Base-by-base conservation (phyloP, 2,888 invertebrate genomes). In the Drosophila peninsularis region DNA sequence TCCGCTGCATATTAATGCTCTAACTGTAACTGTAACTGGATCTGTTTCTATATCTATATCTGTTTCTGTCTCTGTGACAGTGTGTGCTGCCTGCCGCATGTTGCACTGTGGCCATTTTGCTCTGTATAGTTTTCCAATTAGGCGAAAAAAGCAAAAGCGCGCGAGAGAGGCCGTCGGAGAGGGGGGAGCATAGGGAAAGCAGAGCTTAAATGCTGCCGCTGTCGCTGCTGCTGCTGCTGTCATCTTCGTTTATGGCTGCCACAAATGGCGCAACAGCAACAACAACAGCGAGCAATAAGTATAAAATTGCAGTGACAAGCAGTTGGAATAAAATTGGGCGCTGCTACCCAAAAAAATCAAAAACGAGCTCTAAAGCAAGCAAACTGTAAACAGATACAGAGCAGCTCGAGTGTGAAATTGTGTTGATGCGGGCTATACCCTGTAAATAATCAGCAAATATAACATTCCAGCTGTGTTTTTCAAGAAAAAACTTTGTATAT, bases 111-210 rank as follows among this genome's bases (percentile, higher is more conserved):
- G 65, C 65, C 56, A 65, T 56, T 63, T 56, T 63, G 49, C 86
- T 85, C 64, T 64, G 71, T 78, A 80, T 86, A 80, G 89, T 75
- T 88, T 88, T 84, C 83, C 83, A 84, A 88, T 84, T 84, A 83
- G 65, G 76, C 67, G 58, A 69, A 61, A 73, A 69, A 72, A 63
- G 61, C 53, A 45, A 62, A 54, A 30, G 61, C 58, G 19, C 34
- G 34, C 4, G 19, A 19, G 41, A 17, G 49, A 30, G 19, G 19
- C 5, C n/a, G n/a, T n/a, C n/a, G 24, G 24, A 24, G 24, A 0
- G 5, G 24, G 24, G 24, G 24, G 5, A 24, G 17, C 3, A 24
- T n/a, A 24, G 54, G 49, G 27, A 36, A 49, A 34, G 52, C 30
- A 50, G 57, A 45, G 47, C 37, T 67, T 69, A 44, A 52, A 52